Evolutionary conservation across 2,797 vertebrate species (phyloP).

Genomic region (Myioborus melanocephalus): DNA sequence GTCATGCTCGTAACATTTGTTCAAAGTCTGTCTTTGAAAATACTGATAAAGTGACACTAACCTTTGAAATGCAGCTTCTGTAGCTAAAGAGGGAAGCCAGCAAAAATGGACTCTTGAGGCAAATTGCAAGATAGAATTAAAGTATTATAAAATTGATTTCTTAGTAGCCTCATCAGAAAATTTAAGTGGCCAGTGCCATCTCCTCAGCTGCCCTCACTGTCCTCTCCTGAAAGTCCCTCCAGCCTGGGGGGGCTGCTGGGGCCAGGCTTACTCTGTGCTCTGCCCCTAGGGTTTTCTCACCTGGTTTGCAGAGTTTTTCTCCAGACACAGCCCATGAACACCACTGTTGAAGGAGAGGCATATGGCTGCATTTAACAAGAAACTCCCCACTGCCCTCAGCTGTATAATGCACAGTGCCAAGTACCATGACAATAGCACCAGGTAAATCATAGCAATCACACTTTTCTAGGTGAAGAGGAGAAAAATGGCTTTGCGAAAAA

Average conservation of each 20-base stretch:
- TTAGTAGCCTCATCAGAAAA: not conserved
- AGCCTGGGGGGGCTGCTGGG: not conserved
- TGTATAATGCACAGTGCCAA: not conserved
- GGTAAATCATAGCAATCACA: not conserved
- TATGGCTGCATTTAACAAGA: not conserved
- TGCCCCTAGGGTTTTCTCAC: not conserved
- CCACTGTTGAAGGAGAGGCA: not conserved
- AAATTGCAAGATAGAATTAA: not conserved
- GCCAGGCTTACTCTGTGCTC: not conserved
- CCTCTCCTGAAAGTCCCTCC: not conserved
- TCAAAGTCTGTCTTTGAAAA: conserved; percentile 72
- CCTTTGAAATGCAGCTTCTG: conserved; percentile 69
- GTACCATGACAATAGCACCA: not conserved
- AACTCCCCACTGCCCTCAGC: not conserved
- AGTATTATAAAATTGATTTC: not conserved
- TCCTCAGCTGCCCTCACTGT: not conserved
- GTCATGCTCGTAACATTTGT: conserved; percentile 17
- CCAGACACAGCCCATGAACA: not conserved
- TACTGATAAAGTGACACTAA: conserved; percentile 66
- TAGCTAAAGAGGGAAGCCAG: conserved; percentile 29
- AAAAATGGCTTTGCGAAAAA: not conserved
- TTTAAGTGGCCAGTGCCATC: not conserved
- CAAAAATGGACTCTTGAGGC: not conserved
- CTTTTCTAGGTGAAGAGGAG: not conserved
- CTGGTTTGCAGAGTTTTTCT: not conserved